These are phyloP conservation scores for Jacana jacana DNA, from an alignment of 2,113 vertebrate species.

Conservation along the genomic window DNA sequence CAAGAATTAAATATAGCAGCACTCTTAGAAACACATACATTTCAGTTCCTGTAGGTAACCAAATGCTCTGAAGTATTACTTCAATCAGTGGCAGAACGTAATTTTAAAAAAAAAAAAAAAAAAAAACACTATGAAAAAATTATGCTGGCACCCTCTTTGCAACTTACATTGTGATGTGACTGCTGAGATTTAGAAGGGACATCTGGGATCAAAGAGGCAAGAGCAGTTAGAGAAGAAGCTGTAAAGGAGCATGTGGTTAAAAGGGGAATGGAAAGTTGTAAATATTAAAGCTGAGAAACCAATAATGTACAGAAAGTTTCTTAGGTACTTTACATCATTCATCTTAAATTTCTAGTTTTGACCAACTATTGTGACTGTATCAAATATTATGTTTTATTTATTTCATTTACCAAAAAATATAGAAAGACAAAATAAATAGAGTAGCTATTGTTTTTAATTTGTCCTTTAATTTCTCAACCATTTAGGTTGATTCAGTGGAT, in stretches of 20 bases:
- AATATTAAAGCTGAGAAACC: not conserved
- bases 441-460: not conserved
- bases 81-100: not conserved
- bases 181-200: not conserved
- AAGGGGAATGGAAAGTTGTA: not conserved
- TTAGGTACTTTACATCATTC: not conserved
- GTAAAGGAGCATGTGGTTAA: not conserved
- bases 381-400: not conserved
- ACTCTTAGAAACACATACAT: not conserved
- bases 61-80: not conserved
- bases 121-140: not conserved
- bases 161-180: not conserved
- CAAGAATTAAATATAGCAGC: not conserved
- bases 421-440: not conserved
- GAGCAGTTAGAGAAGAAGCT: not conserved
- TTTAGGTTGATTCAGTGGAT: not conserved
- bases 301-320: not conserved
- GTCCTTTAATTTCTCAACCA: slow-evolving; percentile 38
- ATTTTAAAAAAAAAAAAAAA: not conserved
- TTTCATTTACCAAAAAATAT: not conserved
- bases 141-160: not conserved
- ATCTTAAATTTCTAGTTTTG: not conserved
- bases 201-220: not conserved
- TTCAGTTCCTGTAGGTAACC: not conserved
- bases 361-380: not conserved